Conservation (phyloP, 1,140 invertebrate species). For the Colletes latitarsis region DNA sequence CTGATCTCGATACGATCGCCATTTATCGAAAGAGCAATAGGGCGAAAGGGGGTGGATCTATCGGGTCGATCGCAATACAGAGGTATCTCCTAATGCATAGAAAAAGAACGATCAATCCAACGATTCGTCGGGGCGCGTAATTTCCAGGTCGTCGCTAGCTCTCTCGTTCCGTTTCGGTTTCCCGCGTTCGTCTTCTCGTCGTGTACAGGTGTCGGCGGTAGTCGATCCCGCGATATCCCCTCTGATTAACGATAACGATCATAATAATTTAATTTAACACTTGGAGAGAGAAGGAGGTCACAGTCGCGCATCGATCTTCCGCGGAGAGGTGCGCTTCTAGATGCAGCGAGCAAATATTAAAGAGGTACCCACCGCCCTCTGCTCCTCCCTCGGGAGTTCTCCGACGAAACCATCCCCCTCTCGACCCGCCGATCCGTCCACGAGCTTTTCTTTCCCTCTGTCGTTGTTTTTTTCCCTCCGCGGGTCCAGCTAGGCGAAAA, state of each 20-base stretch:
- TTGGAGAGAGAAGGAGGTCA: constrained; percentile 56
- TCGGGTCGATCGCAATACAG: too few relatives aligned
- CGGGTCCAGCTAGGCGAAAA: background rate
- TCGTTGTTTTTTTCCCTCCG: background rate
- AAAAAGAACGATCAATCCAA: too few relatives aligned
- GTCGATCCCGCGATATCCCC: constrained; percentile 28
- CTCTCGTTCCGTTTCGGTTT: background rate
- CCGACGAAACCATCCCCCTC: background rate
- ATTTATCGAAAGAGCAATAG: too few relatives aligned
- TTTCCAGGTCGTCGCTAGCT: background rate
- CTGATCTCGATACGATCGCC: too few relatives aligned
- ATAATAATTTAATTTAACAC: constrained; percentile 66
- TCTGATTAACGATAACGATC: constrained; percentile 59
- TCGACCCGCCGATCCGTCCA: background rate
- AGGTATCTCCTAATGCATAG: too few relatives aligned
- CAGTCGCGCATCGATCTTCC: constrained; percentile 46
- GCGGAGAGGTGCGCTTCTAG: constrained; percentile 13
- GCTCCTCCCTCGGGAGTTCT: background rate
- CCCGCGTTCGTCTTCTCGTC: too few relatives aligned
- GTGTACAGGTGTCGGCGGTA: constrained; percentile 16
- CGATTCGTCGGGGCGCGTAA: too few relatives aligned
- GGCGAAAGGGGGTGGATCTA: too few relatives aligned
- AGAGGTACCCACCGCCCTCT: constrained; percentile 22
- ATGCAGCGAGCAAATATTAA: constrained; percentile 63
- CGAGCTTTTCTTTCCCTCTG: background rate